Evolutionary conservation across 2,888 invertebrate genomes (phyloP), one percentile per base, ranked within the genome.

Genomic region (Stegana nigrithorax): DNA sequence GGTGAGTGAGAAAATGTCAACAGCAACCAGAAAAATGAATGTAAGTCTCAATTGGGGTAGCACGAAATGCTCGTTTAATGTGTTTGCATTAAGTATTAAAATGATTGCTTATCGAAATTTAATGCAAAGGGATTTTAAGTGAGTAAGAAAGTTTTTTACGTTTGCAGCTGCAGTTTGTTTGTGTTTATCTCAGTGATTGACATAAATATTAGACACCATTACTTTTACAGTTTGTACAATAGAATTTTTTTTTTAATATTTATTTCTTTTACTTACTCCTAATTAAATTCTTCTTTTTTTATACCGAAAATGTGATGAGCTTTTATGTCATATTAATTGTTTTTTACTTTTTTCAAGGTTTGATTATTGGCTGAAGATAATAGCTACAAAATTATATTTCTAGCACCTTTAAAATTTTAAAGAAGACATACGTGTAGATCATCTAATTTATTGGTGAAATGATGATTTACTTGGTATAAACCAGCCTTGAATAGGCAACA

Each of bases 151-250:
- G 10, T 47, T 47, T 25, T 12, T 47, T 36, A 12, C 25, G 25
- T 25, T 25, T 47, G 47, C 47, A 47, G 47, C 47, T 47, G 47
- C 47, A 47, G 10, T 42, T 42, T 14, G 6, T n/a, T 32, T 12
- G 6, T 47, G 10, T 25, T 47, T 21, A 47, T 67, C 75, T 75
- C 80, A 75, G 75, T 75, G 75, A 75, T 75, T 75, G 80, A 80
- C 75, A 79, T 75, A 80, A 75, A 79, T 79, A 75, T 80, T 75
- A n/a, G n/a, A n/a, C n/a, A n/a, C 80, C 80, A 79, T 75, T 75
- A 75, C 79, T 78, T 79, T 79, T 71, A 67, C 75, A 75, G 75
- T 75, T 79, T 75, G 80, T 80, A 75, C 80, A 75, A 75, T 65
- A 73, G 75, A 78, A 75, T 79, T 75, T n/a, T n/a, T n/a, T n/a